Conservation (phyloP, 2,888 invertebrate species). For the Phymatocera aterrima region DNA sequence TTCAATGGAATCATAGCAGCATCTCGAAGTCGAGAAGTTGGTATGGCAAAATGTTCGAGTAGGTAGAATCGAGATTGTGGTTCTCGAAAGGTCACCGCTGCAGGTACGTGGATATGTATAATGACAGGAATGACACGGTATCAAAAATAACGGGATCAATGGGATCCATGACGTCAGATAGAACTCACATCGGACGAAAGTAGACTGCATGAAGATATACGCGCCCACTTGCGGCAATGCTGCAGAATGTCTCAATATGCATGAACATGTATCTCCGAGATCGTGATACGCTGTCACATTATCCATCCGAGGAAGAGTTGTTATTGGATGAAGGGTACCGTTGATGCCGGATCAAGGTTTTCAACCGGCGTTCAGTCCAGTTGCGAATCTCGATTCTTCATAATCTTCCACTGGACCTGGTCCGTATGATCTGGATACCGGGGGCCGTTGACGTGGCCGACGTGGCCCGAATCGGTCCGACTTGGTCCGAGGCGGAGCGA, state of each 20-base stretch:
- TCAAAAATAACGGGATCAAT: slow-evolving; percentile 7
- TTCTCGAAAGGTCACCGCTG: background rate
- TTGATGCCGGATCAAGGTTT: background rate
- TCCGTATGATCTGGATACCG: slow-evolving; percentile 15
- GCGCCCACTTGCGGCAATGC: too few relatives aligned
- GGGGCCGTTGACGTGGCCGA: slow-evolving; percentile 22
- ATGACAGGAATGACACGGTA: background rate
- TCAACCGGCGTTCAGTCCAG: background rate
- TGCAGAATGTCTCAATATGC: background rate
- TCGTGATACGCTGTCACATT: background rate
- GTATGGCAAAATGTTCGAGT: too few relatives aligned
- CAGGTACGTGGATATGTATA: too few relatives aligned
- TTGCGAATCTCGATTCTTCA: background rate
- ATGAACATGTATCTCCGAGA: background rate
- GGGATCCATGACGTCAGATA: background rate
- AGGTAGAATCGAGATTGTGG: background rate
- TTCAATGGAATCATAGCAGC: too few relatives aligned
- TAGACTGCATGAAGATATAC: background rate
- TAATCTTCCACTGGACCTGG: background rate
- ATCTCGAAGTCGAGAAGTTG: background rate
- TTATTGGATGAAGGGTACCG: background rate
- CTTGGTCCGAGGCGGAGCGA: slow-evolving; percentile 12
- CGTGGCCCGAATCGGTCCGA: background rate
- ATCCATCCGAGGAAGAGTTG: background rate
- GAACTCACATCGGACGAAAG: too few relatives aligned